Percentiles rank a stretch among this genome's conserved stretches.
These are phyloP conservation scores for Scatophagus argus DNA, from an alignment of 2,113 vertebrate species.

Conservation along the genomic window DNA sequence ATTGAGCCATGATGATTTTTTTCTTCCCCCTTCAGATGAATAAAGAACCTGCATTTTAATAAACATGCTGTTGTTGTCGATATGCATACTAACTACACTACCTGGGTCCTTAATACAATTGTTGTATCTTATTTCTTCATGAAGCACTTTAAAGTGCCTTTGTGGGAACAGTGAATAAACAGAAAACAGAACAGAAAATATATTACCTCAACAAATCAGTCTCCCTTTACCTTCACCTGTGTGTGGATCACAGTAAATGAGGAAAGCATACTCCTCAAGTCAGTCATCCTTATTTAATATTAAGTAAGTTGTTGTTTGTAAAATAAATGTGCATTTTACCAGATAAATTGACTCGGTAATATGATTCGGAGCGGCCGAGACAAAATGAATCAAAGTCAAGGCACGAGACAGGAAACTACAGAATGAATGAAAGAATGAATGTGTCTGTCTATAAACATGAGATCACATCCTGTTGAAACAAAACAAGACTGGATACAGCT, in stretches of 20 bases:
- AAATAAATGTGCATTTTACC: background rate
- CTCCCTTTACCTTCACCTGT: background rate
- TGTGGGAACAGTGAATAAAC: background rate
- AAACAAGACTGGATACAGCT: slow-evolving; percentile 55
- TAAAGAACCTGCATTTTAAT: no score
- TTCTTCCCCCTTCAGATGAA: no score
- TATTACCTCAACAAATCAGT: background rate
- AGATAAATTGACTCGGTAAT: background rate
- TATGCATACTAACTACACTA: no score
- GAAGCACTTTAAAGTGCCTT: no score
- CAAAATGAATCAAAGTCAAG: slow-evolving; percentile 26
- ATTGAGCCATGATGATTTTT: background rate
- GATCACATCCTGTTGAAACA: slow-evolving; percentile 61
- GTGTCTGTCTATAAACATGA: slow-evolving; percentile 35
- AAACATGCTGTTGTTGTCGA: no score
- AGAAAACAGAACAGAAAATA: background rate
- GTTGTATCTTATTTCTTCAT: no score
- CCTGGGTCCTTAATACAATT: no score
- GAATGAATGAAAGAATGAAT: slow-evolving; percentile 9
- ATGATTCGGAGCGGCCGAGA: background rate
- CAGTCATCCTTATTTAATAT: background rate
- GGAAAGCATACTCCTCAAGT: background rate
- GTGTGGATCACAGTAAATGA: background rate
- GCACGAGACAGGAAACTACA: slow-evolving; percentile 28
- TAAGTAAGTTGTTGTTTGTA: background rate